Base-by-base conservation (phyloP, 2,113 vertebrate genomes). In the Gopherus flavomarginatus region DNA sequence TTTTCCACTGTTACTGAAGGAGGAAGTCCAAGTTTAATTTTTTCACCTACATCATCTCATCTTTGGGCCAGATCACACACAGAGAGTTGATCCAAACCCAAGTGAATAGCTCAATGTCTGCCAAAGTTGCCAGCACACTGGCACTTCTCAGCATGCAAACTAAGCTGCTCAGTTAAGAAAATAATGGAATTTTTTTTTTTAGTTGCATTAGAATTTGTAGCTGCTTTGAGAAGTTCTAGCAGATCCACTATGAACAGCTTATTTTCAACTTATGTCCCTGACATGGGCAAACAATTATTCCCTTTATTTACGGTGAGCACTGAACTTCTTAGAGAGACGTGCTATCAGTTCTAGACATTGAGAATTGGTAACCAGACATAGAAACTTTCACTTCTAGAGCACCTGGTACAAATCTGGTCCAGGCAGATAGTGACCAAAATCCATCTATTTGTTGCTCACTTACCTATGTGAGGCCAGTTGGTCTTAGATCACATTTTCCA, bases 401-500 rank as follows among this genome's bases (percentile, higher is more conserved):
- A 91, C 6, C 56, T 92, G 65, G 24, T 26, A 82, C 24, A 88
- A 1, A 72, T 80, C n/a, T 90, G 72, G 90, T 69, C 16, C 19
- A 88, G 35, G 53, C 16, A 57, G 4, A 35, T 5, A 72, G 24
- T 26, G 50, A 87, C 8, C 0, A 0, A 93, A 91, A 42, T 3
- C 91, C 86, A 8, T 81, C 86, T 75, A 88, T 29, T 52, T 92
- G 92, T 85, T 79, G 53, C 85, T 47, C 31, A n/a, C 8, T 53
- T 57, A 50, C 29, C 86, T 86, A 90, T 79, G 82, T 69, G 90
- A 96, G 96, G 26, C 26, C 29, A 35, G 35, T 94, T 94, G 88
- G 35, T n/a, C 65, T 35, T 95, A 88, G 95, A 94, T 94, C 90
- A 78, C 44, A 35, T 79, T 62, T 14, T 59, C 22, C 92, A 82